Conservation (phyloP, 1,140 invertebrate species). For the Glomeris maerens region DNA sequence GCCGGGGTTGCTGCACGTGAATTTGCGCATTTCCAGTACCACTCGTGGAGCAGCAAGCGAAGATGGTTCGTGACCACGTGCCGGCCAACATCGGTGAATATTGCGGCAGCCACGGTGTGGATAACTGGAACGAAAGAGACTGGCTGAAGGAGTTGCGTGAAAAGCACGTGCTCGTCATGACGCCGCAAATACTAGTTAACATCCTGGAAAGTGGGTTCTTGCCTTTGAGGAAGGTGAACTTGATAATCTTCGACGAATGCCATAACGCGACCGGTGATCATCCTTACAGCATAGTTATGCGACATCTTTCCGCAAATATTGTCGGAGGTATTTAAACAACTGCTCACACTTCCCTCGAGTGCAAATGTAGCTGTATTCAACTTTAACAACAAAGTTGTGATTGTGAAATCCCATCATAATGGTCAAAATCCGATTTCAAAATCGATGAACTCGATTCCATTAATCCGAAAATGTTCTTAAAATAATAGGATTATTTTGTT, state of each 20-base stretch:
- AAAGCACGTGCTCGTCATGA: slow-evolving; percentile 67
- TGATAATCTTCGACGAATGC: slow-evolving; percentile 85
- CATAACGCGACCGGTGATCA: slow-evolving; percentile 64
- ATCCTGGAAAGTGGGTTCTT: slow-evolving; percentile 50
- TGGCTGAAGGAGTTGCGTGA: slow-evolving; percentile 38
- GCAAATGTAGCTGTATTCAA: no score
- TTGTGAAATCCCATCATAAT: not conserved
- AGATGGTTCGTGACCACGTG: slow-evolving; percentile 46
- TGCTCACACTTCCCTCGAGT: no score
- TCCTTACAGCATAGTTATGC: slow-evolving; percentile 42
- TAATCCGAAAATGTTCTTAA: no score
- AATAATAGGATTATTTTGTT: no score
- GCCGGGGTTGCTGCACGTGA: no score
- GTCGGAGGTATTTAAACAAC: no score
- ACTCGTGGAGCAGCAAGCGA: slow-evolving; percentile 61
- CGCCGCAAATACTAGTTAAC: slow-evolving; percentile 63
- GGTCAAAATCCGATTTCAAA: no score
- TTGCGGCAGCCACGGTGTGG: slow-evolving; percentile 42
- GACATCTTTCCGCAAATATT: not conserved
- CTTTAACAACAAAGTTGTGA: not conserved
- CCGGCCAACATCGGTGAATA: slow-evolving; percentile 38
- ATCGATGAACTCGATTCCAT: no score
- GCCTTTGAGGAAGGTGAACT: slow-evolving; percentile 45
- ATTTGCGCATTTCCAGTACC: slow-evolving; percentile 52
- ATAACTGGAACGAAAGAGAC: slow-evolving; percentile 46